phyloP scores from a whole-genome alignment of 35 echinoderm and acorn worm genomes.

The Acanthaster planci region DNA sequence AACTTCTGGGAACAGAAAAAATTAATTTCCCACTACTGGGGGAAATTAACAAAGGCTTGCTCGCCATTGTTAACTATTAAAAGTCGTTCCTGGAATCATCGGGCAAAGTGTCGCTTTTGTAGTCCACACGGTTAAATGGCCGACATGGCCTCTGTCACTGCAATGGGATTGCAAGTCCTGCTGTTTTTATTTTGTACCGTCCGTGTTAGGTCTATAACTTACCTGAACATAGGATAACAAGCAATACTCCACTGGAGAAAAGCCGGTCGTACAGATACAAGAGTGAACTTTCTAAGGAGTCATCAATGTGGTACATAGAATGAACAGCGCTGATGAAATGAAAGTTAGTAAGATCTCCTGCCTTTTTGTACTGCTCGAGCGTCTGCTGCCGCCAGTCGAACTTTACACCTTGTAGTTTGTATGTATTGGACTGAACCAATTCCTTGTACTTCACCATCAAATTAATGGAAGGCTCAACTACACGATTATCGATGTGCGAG shows the following conservation, averaged over 20 bases:
- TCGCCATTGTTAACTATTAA: no score
- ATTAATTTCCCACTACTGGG: no score
- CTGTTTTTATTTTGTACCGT: no score
- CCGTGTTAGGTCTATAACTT: no score
- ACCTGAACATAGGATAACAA: background rate
- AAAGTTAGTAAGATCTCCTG: background rate
- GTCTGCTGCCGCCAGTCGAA: slow-evolving; percentile 44
- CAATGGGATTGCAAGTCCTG: no score
- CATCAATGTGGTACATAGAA: slow-evolving; percentile 60
- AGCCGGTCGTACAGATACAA: slow-evolving; percentile 22
- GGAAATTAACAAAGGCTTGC: no score
- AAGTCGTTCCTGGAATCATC: no score
- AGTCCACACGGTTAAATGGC: no score
- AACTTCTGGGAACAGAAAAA: no score
- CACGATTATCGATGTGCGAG: slow-evolving; percentile 37
- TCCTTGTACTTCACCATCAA: slow-evolving; percentile 43
- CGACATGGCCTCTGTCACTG: no score
- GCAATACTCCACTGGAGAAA: slow-evolving; percentile 13
- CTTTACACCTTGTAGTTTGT: background rate
- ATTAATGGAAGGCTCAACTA: slow-evolving; percentile 44
- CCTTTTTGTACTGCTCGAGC: slow-evolving; percentile 40
- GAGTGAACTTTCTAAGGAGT: slow-evolving; percentile 26
- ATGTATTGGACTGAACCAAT: slow-evolving; percentile 24
- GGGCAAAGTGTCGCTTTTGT: no score
- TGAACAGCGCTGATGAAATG: slow-evolving; percentile 80